These are phyloP conservation scores for Chlorodrepanis virens DNA, from an alignment of 2,113 vertebrate species.

Conservation along the genomic window DNA sequence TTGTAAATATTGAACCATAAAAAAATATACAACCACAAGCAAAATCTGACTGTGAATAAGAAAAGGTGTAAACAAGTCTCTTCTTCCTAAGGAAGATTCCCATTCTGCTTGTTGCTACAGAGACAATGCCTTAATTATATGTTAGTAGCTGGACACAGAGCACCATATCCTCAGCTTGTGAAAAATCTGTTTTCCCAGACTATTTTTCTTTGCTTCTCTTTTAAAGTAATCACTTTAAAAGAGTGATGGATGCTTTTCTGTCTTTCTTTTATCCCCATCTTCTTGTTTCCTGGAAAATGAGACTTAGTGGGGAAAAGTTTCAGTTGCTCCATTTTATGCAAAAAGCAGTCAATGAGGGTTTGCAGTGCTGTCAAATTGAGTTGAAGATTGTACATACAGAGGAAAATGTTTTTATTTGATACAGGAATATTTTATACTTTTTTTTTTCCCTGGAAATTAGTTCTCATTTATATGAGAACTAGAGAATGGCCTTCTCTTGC, in stretches of 20 bases:
- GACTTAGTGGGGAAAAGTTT: background rate
- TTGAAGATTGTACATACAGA: background rate
- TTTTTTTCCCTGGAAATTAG: background rate
- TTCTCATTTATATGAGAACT: background rate
- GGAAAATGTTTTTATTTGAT: background rate
- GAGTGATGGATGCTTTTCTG: background rate
- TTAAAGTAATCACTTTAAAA: background rate
- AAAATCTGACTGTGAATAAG: conserved; percentile 8
- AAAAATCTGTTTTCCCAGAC: background rate
- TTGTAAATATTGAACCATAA: conserved; percentile 76
- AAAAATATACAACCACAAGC: conserved; percentile 58
- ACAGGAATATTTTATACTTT: background rate
- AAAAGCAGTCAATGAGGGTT: background rate
- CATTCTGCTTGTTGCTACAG: background rate
- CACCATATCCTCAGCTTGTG: background rate
- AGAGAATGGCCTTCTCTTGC: background rate
- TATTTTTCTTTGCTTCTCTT: background rate
- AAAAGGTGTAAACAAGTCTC: conserved; percentile 38
- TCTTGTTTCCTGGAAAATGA: background rate
- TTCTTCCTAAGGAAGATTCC: background rate
- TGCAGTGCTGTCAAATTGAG: background rate
- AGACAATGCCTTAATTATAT: background rate
- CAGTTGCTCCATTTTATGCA: background rate
- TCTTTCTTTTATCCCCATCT: background rate
- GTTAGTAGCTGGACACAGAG: background rate